Conservation (phyloP, 2,888 invertebrate species). For the Chaitophorus viminalis region DNA sequence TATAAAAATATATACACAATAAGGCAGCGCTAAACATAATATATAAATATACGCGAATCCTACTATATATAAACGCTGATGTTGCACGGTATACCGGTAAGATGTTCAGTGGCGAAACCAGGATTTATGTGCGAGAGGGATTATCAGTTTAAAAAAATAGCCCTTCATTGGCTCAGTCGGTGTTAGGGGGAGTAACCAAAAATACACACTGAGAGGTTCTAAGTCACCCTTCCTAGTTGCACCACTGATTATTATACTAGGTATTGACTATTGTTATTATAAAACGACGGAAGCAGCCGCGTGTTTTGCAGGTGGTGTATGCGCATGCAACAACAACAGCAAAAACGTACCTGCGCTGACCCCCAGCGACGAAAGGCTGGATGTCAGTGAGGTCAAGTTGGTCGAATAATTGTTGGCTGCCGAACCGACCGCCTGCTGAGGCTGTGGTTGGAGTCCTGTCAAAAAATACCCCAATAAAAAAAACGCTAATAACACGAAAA, state of each 20-base stretch:
- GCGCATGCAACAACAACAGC: slow-evolving; percentile 8
- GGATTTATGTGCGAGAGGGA: not conserved
- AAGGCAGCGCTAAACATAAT: slow-evolving; percentile 6
- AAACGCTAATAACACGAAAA: not conserved
- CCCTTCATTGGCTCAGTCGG: not conserved
- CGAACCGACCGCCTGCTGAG: slow-evolving; percentile 67
- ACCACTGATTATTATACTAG: not conserved
- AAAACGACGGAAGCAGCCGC: not conserved
- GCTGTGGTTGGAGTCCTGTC: slow-evolving; percentile 65
- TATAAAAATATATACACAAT: not conserved
- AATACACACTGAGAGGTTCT: too few relatives aligned
- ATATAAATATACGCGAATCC: slow-evolving; percentile 20
- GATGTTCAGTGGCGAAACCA: not conserved
- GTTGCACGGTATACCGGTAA: not conserved
- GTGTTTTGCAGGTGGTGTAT: not conserved
- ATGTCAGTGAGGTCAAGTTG: slow-evolving; percentile 65
- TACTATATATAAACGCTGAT: slow-evolving; percentile 4
- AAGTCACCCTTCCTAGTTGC: not conserved
- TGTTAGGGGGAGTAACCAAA: not conserved
- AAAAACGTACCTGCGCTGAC: slow-evolving; percentile 61
- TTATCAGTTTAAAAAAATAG: not conserved
- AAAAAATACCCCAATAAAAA: slow-evolving; percentile 37
- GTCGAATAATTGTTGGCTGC: slow-evolving; percentile 65
- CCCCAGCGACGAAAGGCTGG: slow-evolving; percentile 66
- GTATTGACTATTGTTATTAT: not conserved